Evolutionary conservation across 2,888 invertebrate genomes (phyloP).

Genomic region (Megamerina dolium): DNA sequence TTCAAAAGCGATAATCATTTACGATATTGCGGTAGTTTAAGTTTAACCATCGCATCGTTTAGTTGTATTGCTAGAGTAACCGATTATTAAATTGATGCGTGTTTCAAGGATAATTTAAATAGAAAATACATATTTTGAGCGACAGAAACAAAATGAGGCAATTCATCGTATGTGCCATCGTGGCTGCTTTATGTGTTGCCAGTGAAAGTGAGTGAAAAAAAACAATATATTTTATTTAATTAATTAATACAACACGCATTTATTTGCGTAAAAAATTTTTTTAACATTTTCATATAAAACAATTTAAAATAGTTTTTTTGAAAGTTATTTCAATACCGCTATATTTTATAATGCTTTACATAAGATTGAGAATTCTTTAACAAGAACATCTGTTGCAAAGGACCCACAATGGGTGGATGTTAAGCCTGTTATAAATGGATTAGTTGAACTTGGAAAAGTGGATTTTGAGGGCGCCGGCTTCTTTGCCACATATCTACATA

Average conservation of each 20-base stretch:
- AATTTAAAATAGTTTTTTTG: not conserved
- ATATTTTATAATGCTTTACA: not conserved
- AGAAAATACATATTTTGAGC: too few species aligned
- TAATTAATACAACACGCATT: not conserved
- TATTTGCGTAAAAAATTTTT: not conserved
- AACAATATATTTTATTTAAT: constrained; percentile 1
- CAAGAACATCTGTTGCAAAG: not conserved
- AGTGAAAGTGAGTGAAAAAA: constrained; percentile 43
- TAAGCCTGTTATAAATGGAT: too few species aligned
- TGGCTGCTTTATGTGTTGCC: constrained; percentile 42
- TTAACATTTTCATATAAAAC: too few species aligned
- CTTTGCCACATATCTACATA: too few species aligned
- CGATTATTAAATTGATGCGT: too few species aligned
- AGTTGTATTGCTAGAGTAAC: constrained; percentile 17
- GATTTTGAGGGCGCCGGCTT: too few species aligned
- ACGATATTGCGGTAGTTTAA: constrained; percentile 45
- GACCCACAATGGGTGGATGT: too few species aligned
- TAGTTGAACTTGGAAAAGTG: too few species aligned
- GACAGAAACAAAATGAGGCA: constrained; percentile 41
- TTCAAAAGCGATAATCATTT: constrained; percentile 49
- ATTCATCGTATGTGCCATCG: constrained; percentile 45
- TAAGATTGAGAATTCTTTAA: not conserved
- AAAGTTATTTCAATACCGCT: not conserved
- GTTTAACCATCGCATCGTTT: constrained; percentile 43
- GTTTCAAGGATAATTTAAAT: too few species aligned